Percentiles rank a stretch among this genome's conserved stretches.
Evolutionary conservation across 2,888 invertebrate genomes (phyloP).

Genomic region (Deroplatys truncata): DNA sequence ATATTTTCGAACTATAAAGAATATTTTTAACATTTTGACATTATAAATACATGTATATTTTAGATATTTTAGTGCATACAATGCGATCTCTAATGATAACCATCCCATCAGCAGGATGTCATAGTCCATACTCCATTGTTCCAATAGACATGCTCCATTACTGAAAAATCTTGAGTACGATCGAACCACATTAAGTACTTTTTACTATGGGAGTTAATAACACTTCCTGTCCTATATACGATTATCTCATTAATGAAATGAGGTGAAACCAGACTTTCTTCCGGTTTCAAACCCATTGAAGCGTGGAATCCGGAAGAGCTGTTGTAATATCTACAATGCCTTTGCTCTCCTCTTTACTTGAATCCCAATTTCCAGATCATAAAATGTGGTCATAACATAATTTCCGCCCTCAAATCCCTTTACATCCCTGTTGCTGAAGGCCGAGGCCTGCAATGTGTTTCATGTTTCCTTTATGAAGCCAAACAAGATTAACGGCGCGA

Average conservation of each 20-base stretch:
- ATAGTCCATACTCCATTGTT: too few species aligned
- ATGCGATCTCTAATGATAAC: too few species aligned
- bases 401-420: not conserved
- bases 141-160: too few species aligned
- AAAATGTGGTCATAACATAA: not conserved
- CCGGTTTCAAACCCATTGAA: not conserved
- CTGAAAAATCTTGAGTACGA: too few species aligned
- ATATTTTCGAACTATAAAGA: too few species aligned
- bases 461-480: not conserved
- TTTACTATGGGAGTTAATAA: too few species aligned
- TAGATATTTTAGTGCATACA: too few species aligned
- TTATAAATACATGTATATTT: too few species aligned
- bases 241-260: not conserved
- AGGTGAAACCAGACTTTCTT: not conserved
- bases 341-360: not conserved
- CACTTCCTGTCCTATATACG: too few species aligned
- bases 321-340: not conserved
- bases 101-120: too few species aligned
- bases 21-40: too few species aligned
- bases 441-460: not conserved
- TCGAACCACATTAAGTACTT: too few species aligned
- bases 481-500: not conserved
- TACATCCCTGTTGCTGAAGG: not conserved
- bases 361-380: not conserved
- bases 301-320: not conserved